Evolutionary conservation across 2,888 invertebrate species (phyloP).

Genomic region (Drosophila austrosaltans): DNA sequence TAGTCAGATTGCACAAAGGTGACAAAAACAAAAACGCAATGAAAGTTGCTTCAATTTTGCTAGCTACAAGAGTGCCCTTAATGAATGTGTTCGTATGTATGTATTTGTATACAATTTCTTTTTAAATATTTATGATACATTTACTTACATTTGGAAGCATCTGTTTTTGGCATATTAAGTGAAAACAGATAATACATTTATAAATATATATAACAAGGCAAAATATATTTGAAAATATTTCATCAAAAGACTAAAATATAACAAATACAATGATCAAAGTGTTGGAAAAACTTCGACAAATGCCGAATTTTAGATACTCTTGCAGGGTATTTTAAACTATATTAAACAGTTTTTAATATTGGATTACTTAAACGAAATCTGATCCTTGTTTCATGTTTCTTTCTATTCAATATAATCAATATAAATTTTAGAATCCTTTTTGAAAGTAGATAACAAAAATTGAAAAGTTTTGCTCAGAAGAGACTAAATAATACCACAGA

Average conservation of each 20-base stretch:
- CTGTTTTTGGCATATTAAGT: conserved; percentile 79
- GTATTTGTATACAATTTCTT: conserved; percentile 9
- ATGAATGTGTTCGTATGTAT: not conserved
- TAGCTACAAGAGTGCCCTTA: not conserved
- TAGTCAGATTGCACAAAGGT: not conserved
- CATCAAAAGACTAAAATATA: conserved; percentile 24
- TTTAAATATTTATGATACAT: conserved; percentile 14
- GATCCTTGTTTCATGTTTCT: too few relatives aligned
- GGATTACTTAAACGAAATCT: too few relatives aligned
- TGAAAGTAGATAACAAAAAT: too few relatives aligned
- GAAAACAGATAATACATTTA: conserved; percentile 70
- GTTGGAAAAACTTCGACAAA: not conserved
- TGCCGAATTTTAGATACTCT: not conserved
- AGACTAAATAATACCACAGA: too few relatives aligned
- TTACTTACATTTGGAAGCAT: conserved; percentile 83
- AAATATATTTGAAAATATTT: conserved; percentile 22
- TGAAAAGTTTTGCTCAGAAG: too few relatives aligned
- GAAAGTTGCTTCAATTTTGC: conserved; percentile 8
- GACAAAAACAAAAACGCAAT: conserved; percentile 1
- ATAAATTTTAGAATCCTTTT: too few relatives aligned
- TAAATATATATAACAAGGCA: conserved; percentile 41
- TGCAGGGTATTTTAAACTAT: not conserved
- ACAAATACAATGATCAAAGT: conserved; percentile 20
- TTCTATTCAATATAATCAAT: too few relatives aligned
- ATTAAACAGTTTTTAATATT: too few relatives aligned